A percentile compares a stretch with the other conserved stretches of the same genome.
These are phyloP conservation scores for Melanaphis sacchari DNA, from an alignment of 1,140 invertebrate species.

Conservation along the genomic window DNA sequence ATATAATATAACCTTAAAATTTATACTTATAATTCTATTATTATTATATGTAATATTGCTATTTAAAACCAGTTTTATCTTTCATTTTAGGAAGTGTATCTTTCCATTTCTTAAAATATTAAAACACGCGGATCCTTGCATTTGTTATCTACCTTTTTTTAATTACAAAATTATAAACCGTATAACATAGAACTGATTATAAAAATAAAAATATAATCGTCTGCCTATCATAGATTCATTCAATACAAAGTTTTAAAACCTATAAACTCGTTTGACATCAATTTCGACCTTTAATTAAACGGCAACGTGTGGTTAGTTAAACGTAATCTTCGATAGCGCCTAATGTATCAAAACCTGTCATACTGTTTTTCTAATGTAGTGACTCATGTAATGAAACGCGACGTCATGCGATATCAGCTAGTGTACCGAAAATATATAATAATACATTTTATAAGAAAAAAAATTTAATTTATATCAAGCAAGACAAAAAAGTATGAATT, in stretches of 20 bases:
- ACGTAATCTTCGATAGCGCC: neutral
- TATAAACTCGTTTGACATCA: neutral
- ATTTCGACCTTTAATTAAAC: conserved; percentile 23
- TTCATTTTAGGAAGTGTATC: neutral
- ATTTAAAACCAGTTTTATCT: neutral
- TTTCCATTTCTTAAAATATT: neutral
- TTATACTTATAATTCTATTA: too few species aligned
- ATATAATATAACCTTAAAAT: too few species aligned
- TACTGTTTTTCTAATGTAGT: neutral
- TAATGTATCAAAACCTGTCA: conserved; percentile 33
- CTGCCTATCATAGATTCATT: neutral
- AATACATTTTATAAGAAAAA: neutral
- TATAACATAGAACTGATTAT: neutral
- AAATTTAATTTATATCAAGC: neutral
- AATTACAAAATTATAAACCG: neutral
- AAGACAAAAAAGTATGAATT: neutral
- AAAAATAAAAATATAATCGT: neutral
- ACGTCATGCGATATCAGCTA: neutral
- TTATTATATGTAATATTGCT: neutral
- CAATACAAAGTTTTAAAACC: neutral
- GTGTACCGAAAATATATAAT: neutral
- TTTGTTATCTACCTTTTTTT: neutral
- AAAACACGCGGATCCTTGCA: neutral
- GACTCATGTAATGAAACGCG: neutral
- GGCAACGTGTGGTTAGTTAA: neutral